Conservation (phyloP, 2,113 vertebrate genomes). For the Clarias gariepinus region DNA sequence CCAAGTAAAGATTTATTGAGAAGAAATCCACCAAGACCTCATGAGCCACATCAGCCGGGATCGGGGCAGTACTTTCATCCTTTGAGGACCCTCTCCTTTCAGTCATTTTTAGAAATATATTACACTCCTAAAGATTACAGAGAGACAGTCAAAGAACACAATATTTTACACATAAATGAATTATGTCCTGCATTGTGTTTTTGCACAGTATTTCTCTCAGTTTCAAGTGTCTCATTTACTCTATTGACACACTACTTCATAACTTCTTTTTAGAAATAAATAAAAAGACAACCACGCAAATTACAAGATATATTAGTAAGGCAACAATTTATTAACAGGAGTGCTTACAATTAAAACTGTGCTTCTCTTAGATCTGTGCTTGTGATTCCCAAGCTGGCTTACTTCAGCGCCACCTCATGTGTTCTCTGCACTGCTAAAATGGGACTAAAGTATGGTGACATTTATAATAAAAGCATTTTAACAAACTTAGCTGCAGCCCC, state of each 20-base stretch:
- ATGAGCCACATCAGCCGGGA: not conserved
- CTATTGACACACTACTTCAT: too few relatives aligned
- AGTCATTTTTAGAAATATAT: not conserved
- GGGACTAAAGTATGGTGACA: not conserved
- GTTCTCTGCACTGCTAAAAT: not conserved
- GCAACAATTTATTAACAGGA: too few relatives aligned
- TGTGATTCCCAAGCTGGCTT: not conserved
- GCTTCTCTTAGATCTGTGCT: not conserved
- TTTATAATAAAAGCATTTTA: constrained; percentile 36
- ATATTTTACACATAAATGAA: not conserved
- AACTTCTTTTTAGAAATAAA: not conserved
- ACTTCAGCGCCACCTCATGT: not conserved
- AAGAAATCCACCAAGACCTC: constrained; percentile 9
- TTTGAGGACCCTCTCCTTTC: not conserved
- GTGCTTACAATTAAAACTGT: not conserved
- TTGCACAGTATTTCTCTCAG: not conserved
- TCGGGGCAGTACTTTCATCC: not conserved
- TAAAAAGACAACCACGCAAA: not conserved
- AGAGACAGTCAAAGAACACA: not conserved
- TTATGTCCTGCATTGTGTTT: not conserved
- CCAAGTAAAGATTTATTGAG: constrained; percentile 9
- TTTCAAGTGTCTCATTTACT: not conserved
- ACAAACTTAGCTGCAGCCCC: constrained; percentile 49
- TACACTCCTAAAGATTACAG: not conserved
- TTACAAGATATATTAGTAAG: not conserved